Evolutionary conservation across 2,888 invertebrate genomes (phyloP).

Genomic region (Philereme transversata): DNA sequence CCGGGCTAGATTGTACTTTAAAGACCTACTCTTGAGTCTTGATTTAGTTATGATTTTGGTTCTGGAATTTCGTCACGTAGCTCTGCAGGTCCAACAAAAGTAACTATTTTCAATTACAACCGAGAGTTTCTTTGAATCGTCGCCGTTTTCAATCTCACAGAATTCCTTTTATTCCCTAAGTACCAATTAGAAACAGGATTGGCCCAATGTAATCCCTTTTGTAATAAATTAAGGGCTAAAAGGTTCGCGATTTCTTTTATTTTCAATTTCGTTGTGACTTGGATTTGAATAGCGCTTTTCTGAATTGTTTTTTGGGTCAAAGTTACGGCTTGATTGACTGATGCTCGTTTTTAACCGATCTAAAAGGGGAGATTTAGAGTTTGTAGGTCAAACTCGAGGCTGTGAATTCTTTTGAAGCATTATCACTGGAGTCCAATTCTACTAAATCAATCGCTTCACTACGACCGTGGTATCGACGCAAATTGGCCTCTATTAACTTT

Average conservation of each 20-base stretch:
- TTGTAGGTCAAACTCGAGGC: too few relatives aligned
- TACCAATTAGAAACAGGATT: slow-evolving; percentile 12
- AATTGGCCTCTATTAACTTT: too few relatives aligned
- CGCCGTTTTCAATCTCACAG: slow-evolving; percentile 16
- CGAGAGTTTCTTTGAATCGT: slow-evolving; percentile 10
- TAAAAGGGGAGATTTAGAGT: not conserved
- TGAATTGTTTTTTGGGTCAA: not conserved
- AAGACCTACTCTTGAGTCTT: too few relatives aligned
- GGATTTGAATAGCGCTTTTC: slow-evolving; percentile 1
- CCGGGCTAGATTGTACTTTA: too few relatives aligned
- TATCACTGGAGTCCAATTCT: too few relatives aligned
- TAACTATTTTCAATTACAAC: slow-evolving; percentile 17
- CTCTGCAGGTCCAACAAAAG: slow-evolving; percentile 6
- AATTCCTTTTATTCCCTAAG: slow-evolving; percentile 14
- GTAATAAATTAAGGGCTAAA: slow-evolving; percentile 11
- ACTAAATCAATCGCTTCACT: too few relatives aligned
- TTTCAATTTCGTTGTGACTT: slow-evolving; percentile 19
- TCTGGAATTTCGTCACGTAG: not conserved
- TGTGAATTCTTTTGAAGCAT: too few relatives aligned
- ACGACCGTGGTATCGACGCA: too few relatives aligned
- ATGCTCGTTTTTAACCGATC: not conserved
- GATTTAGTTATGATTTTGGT: too few relatives aligned
- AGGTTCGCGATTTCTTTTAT: slow-evolving; percentile 11
- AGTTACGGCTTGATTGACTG: not conserved
- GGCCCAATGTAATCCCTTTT: slow-evolving; percentile 13